Percentiles rank a stretch among this genome's conserved stretches.
These are phyloP conservation scores for Parus major DNA, from an alignment of 2,113 vertebrate genomes.

Conservation along the genomic window DNA sequence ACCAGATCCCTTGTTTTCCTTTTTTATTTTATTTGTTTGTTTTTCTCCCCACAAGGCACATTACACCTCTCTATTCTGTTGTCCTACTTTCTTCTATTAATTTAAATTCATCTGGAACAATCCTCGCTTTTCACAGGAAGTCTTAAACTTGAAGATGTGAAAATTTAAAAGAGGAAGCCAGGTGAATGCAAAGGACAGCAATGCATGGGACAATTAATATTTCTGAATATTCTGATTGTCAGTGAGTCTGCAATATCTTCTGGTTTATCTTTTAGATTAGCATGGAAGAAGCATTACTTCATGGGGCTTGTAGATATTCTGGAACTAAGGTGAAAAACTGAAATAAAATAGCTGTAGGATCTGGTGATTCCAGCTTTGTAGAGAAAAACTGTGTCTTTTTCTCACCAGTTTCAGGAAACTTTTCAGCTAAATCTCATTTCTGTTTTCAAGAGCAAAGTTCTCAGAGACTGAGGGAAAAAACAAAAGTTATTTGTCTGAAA, in stretches of 20 bases:
- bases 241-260: background rate
- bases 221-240: background rate
- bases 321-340: background rate
- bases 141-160: background rate
- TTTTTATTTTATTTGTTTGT: background rate
- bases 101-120: background rate
- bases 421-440: background rate
- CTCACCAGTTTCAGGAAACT: background rate
- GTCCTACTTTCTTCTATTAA: background rate
- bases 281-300: background rate
- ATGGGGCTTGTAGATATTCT: background rate
- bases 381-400: background rate
- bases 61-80: background rate
- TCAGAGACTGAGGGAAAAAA: background rate
- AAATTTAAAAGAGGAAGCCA: background rate
- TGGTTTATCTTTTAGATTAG: background rate
- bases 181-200: background rate
- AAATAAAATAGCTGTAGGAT: background rate
- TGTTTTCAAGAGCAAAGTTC: background rate
- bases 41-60: rapidly evolving
- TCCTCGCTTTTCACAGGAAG: background rate
- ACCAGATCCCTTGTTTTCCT: rapidly evolving
- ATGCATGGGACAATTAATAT: background rate
- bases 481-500: background rate
- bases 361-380: background rate